Evolutionary conservation across 2,888 invertebrate species (phyloP).

Genomic region (Synergus japonicus): DNA sequence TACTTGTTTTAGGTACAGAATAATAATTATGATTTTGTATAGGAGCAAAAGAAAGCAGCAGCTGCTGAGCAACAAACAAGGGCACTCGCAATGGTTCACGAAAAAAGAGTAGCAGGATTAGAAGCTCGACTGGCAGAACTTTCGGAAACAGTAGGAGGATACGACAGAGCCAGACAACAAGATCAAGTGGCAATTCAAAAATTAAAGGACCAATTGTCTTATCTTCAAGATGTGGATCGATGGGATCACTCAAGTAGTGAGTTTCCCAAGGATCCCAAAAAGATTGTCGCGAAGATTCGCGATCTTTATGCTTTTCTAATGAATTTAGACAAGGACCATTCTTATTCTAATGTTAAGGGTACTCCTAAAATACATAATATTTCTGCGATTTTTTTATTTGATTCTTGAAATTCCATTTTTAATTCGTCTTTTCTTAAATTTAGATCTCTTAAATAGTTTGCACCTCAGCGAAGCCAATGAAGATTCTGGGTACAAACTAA

Average conservation of each 20-base stretch:
- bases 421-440: constrained; percentile 20
- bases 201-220: constrained; percentile 79
- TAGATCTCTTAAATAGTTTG: constrained; percentile 76
- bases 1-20: background rate
- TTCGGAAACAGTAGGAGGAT: constrained; percentile 87
- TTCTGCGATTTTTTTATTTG: background rate
- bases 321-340: constrained; percentile 76
- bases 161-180: constrained; percentile 84
- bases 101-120: constrained; percentile 86
- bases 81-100: constrained; percentile 84
- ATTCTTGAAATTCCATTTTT: constrained; percentile 1
- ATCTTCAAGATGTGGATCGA: constrained; percentile 64
- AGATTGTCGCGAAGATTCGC: constrained; percentile 76
- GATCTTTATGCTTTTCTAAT: constrained; percentile 76
- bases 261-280: constrained; percentile 65
- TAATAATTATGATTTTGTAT: constrained; percentile 42
- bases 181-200: constrained; percentile 87
- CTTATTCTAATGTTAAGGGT: constrained; percentile 75
- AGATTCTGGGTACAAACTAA: constrained; percentile 81
- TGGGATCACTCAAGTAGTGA: constrained; percentile 59
- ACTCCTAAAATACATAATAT: constrained; percentile 37
- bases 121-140: constrained; percentile 88
- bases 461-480: constrained; percentile 66
- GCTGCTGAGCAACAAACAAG: constrained; percentile 86
- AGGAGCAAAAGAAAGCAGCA: constrained; percentile 86